Base-by-base conservation (phyloP, 2,888 invertebrate genomes). In the Mesodorylaimus sp. region DNA sequence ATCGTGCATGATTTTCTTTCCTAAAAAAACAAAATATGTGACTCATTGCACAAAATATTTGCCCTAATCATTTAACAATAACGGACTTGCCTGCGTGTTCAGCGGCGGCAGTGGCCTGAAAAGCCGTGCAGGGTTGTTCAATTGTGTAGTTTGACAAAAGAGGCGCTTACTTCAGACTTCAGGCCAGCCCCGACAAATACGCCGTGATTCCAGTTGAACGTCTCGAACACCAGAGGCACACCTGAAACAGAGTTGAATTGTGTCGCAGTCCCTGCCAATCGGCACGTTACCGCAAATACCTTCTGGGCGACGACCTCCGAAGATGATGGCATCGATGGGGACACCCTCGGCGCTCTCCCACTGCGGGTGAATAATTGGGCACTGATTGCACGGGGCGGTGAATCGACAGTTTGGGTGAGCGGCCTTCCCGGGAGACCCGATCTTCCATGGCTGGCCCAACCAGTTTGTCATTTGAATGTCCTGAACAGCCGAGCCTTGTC, bases 371-470 rank as follows among this genome's bases (percentile, higher is more conserved):
- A 97, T 86, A 49, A 91, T 91, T 0, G 97, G 95, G 62, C 95
- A 97, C 66, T 97, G 91, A n/a, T n/a, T n/a, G n/a, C n/a, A n/a
- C n/a, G n/a, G n/a, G n/a, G 0, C 70, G 71, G 93, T 93, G 72
- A 97, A 97, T 28, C 87, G 79, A 0, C 93, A 93, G 71, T 97
- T 97, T 3, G 95, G 91, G 72, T 97, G 97, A 2, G 97, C 93
- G 1, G 95, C 75, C 73, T 56, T 67, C 54, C 60, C 64, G 59
- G 63, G 60, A 43, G 59, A 58, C 55, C 64, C 71, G 69, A 60
- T 69, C 60, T 58, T 69, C 67, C 46, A 61, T 43, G 44, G 19
- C n/a, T 44, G 10, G 29, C 85, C 85, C 59, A 77, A 74, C 89
- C 89, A 91, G 74, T 58, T 62, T 48, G 56, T 65, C 48, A 60